These are phyloP conservation scores for Phoxinus phoxinus DNA, from an alignment of 2,113 vertebrate species.

Conservation along the genomic window DNA sequence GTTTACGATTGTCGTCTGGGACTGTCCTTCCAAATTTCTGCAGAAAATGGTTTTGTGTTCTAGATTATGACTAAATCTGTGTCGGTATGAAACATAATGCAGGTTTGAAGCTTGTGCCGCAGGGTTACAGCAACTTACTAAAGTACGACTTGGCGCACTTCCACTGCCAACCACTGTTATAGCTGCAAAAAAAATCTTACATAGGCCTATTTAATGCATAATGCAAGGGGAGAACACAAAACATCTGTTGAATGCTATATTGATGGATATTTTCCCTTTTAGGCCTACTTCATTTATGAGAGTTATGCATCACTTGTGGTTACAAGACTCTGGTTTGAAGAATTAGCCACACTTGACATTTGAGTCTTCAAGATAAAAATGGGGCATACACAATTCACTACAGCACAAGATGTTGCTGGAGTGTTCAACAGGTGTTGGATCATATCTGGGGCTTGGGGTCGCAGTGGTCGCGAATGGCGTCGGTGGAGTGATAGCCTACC, in stretches of 20 bases:
- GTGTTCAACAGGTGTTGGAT: conserved; percentile 49
- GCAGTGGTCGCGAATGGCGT: conserved; percentile 18
- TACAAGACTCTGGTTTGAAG: conserved; percentile 29
- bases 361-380: conserved; percentile 4
- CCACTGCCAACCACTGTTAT: not conserved
- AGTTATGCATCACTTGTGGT: not conserved
- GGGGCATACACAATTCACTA: not conserved
- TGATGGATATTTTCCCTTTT: not conserved
- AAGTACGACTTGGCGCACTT: not conserved
- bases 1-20: not conserved
- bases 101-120: not conserved
- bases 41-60: not conserved
- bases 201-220: not conserved
- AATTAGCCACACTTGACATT: conserved; percentile 20
- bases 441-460: not conserved
- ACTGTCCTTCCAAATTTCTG: conserved; percentile 27
- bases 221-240: not conserved
- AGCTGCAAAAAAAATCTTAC: not conserved
- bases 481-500: not conserved
- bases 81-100: conserved; percentile 4
- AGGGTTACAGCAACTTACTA: conserved; percentile 29
- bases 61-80: conserved; percentile 17
- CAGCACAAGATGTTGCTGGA: conserved; percentile 33
- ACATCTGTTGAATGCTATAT: not conserved
- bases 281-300: not conserved